Conservation (phyloP, 2,888 invertebrate species). For the Diachrysia chrysitis region DNA sequence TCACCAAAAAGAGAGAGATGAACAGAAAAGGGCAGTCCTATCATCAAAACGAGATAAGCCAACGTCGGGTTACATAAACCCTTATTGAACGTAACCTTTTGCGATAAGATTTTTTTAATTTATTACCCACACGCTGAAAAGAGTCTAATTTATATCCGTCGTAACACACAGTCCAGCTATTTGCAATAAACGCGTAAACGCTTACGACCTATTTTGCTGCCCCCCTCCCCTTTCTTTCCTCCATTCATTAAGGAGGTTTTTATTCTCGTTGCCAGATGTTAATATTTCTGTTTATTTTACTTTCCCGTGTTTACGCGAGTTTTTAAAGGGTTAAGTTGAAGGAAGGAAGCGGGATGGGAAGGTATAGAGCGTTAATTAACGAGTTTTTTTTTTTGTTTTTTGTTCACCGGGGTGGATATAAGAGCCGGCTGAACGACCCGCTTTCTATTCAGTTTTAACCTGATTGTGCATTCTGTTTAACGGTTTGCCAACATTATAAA, state of each 20-base stretch:
- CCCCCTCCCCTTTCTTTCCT: constrained; percentile 18
- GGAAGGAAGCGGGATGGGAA: constrained; percentile 11
- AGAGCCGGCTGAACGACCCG: constrained; percentile 48
- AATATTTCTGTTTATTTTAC: constrained; percentile 64
- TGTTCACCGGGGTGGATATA: constrained; percentile 54
- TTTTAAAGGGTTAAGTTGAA: constrained; percentile 59
- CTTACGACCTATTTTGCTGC: constrained; percentile 42
- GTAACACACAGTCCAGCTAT: constrained; percentile 49
- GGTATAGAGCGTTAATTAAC: constrained; percentile 58
- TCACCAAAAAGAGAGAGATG: background rate
- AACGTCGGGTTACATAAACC: constrained; percentile 5
- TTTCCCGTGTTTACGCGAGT: constrained; percentile 59
- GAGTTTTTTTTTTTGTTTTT: constrained; percentile 55
- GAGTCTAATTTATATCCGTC: constrained; percentile 53
- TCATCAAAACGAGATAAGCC: constrained; percentile 5
- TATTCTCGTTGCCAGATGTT: constrained; percentile 61
- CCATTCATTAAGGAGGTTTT: constrained; percentile 59
- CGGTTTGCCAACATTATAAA: constrained; percentile 53
- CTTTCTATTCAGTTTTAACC: constrained; percentile 55
- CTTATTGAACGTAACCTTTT: constrained; percentile 44
- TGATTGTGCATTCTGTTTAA: constrained; percentile 60
- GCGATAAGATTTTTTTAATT: constrained; percentile 51
- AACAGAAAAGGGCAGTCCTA: background rate
- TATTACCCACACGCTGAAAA: constrained; percentile 47
- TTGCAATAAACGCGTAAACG: constrained; percentile 53